Evolutionary conservation across 2,888 invertebrate species (phyloP), one percentile per base, ranked within the genome.

Genomic region (Lamellibrachia satsuma): DNA sequence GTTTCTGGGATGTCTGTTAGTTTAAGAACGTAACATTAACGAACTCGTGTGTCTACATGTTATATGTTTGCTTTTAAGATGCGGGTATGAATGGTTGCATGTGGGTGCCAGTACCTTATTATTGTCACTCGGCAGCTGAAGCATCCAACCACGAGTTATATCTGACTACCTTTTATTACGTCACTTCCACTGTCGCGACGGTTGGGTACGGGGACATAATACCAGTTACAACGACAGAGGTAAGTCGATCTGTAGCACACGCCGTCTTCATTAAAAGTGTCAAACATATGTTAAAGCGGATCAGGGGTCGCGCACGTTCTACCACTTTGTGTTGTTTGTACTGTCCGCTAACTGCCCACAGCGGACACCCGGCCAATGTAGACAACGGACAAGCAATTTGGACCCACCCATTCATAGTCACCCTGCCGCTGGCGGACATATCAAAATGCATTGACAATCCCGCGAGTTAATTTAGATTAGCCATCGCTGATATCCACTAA

Each of bases 131-230:
- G 90, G n/a, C 90, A 92, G 92, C 15, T 39, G 55, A 60, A 51
- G 22, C 90, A 2, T 52, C 60, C 51, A 27, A 27, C 22, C 7
- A n/a, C 8, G 90, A 90, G 51, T 39, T 91, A 15, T 94, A 93
- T 57, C 92, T 93, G 15, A 92, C 92, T 75, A 93, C 93, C n/a
- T 22, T 94, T 39, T 94, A 94, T 93, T 94, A 93, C 93, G 94
- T 93, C 52, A 92, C 93, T 11, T 92, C 93, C 9, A 93, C 94
- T 2, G 52, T 93, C 52, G 92, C 93, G 39, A 93, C 94, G 90
- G 94, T 94, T n/a, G 94, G 94, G 7, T 94, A 94, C 60, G 94
- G 94, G 15, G 94, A 94, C 90, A 93, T 94, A 27, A 75, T 51
- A 51, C 93, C 94, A 9, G 51, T 52, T 51, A 92, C 91, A 15